These are phyloP conservation scores for Ctena decussata DNA, from an alignment of 2,888 invertebrate genomes.

Conservation along the genomic window DNA sequence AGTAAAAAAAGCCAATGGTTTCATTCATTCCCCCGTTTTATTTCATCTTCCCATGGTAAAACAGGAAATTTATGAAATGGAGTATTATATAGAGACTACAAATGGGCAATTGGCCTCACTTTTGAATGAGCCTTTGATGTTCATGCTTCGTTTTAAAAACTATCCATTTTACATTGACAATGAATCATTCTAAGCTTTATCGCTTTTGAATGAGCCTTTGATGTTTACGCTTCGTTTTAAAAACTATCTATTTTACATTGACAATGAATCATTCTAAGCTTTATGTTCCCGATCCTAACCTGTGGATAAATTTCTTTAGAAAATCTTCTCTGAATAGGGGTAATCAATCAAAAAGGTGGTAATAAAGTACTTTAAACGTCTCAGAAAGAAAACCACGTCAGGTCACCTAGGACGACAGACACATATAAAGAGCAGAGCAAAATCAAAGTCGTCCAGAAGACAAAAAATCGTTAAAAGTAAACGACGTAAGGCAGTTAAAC, in stretches of 20 bases:
- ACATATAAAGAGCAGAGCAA: conserved; percentile 8
- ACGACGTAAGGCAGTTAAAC: not conserved
- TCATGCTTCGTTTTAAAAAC: conserved; percentile 4
- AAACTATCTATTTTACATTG: conserved; percentile 1
- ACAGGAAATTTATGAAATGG: conserved; percentile 7
- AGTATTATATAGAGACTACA: conserved; percentile 8
- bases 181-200: too few relatives aligned
- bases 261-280: conserved; percentile 17
- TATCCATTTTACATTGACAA: conserved; percentile 11
- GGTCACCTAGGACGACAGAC: not conserved
- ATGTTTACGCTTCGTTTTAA: conserved; percentile 9
- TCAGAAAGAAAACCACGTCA: not conserved
- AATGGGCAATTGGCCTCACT: not conserved
- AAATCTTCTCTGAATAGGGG: not conserved
- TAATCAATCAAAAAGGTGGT: conserved; percentile 1
- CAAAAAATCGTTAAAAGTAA: not conserved
- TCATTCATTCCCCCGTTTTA: not conserved
- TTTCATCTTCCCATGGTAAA: conserved; percentile 7
- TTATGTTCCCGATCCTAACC: not conserved
- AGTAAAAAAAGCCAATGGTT: conserved; percentile 3
- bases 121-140: conserved; percentile 4
- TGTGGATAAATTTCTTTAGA: not conserved
- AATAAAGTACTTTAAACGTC: not conserved
- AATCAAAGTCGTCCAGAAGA: not conserved
- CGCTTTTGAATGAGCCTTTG: conserved; percentile 5